Percentiles rank a stretch among this genome's conserved stretches.
phyloP scores from a whole-genome alignment of 2,797 vertebrate species.

The Chaunax sp. region DNA sequence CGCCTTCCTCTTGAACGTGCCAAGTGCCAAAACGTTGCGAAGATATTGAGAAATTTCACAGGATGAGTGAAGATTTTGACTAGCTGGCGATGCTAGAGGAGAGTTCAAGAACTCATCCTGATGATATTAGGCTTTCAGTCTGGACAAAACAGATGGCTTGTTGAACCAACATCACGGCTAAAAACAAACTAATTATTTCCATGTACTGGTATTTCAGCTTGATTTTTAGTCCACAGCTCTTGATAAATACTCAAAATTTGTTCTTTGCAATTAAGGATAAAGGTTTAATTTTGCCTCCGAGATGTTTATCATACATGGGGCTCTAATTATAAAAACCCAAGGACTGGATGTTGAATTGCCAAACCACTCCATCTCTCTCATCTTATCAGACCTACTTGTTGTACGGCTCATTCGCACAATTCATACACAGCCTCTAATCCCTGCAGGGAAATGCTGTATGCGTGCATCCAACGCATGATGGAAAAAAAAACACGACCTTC shows the following conservation, averaged over 20 bases:
- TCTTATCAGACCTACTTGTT: conserved; percentile 42
- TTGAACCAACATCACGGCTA: neutral
- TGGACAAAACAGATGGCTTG: too few relatives aligned
- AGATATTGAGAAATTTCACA: neutral
- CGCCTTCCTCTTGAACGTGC: too few relatives aligned
- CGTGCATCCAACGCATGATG: conserved; percentile 46
- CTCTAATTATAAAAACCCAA: conserved; percentile 35
- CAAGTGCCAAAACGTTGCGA: too few relatives aligned
- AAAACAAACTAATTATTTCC: neutral
- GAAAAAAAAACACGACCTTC: conserved; percentile 22
- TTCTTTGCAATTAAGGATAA: conserved; percentile 25
- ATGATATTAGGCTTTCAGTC: too few relatives aligned
- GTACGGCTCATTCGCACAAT: conserved; percentile 35
- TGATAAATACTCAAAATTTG: conserved; percentile 22
- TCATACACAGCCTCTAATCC: conserved; percentile 38
- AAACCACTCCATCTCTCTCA: conserved; percentile 38
- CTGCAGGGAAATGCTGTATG: conserved; percentile 40
- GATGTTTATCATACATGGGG: conserved; percentile 36
- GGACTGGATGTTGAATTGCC: conserved; percentile 34
- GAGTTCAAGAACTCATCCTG: too few relatives aligned
- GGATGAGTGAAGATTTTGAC: neutral
- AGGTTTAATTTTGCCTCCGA: conserved; percentile 41
- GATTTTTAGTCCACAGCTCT: conserved; percentile 2
- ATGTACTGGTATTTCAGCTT: neutral
- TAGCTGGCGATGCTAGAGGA: too few relatives aligned